Conservation (phyloP, 2,888 invertebrate genomes). For the Hydrotaea cyrtoneurina region DNA sequence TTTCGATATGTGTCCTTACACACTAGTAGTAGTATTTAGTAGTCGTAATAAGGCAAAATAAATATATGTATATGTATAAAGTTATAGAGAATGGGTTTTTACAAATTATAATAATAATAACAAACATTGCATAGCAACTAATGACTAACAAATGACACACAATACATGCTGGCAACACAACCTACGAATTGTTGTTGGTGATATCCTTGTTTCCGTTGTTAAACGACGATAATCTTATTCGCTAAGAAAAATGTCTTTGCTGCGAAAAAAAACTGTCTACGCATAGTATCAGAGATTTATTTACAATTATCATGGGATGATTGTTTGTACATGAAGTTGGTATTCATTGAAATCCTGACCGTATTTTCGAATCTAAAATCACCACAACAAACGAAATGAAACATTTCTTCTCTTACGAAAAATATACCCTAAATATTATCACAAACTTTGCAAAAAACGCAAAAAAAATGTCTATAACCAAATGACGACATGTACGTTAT, state of each 20-base stretch:
- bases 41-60: not conserved
- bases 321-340: not conserved
- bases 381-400: not conserved
- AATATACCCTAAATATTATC: constrained; percentile 35
- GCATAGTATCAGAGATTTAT: not conserved
- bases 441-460: constrained; percentile 13
- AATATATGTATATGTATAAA: not conserved
- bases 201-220: constrained; percentile 6
- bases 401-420: not conserved
- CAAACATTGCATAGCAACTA: constrained; percentile 63
- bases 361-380: not conserved
- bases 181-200: constrained; percentile 16
- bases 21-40: not conserved
- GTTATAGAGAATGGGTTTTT: not conserved
- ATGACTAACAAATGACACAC: constrained; percentile 49
- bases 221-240: not conserved
- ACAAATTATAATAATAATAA: constrained; percentile 23
- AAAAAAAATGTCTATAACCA: not conserved
- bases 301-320: not conserved
- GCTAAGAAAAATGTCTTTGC: constrained; percentile 27
- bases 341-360: not conserved
- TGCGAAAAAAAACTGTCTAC: not conserved
- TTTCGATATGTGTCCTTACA: not conserved
- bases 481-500: not conserved
- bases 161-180: constrained; percentile 44